Percentiles rank a stretch among this genome's conserved stretches.
phyloP scores from a whole-genome alignment of 2,888 invertebrate species.

The Pilophorus perplexus region DNA sequence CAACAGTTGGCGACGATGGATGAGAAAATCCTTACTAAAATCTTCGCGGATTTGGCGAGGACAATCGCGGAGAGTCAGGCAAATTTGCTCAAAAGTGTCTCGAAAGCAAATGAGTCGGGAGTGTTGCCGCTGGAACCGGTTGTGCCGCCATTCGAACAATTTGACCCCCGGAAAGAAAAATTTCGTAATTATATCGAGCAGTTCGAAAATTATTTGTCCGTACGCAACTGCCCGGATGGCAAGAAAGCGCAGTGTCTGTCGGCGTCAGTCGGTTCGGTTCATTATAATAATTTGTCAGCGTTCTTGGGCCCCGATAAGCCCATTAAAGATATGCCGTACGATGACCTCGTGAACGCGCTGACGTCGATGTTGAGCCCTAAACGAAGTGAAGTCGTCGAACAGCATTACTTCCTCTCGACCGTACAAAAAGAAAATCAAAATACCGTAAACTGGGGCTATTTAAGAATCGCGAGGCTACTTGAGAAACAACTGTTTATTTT shows the following conservation, averaged over 20 bases:
- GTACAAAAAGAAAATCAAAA: slow-evolving; percentile 25
- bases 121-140: neutral
- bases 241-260: slow-evolving; percentile 37
- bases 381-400: slow-evolving; percentile 31
- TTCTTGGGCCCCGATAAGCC: slow-evolving; percentile 11
- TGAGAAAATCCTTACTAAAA: neutral
- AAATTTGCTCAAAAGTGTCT: neutral
- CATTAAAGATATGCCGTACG: slow-evolving; percentile 19
- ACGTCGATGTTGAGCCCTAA: slow-evolving; percentile 20
- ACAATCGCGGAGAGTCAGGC: neutral
- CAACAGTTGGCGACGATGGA: slow-evolving; percentile 3
- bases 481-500: too few species aligned
- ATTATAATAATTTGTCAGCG: slow-evolving; percentile 31
- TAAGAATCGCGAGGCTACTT: too few species aligned
- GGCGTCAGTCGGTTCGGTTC: slow-evolving; percentile 32
- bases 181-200: slow-evolving; percentile 40
- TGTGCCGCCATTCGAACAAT: slow-evolving; percentile 41
- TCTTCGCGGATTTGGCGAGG: neutral
- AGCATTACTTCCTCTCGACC: slow-evolving; percentile 35
- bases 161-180: slow-evolving; percentile 39
- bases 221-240: slow-evolving; percentile 27
- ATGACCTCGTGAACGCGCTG: slow-evolving; percentile 14
- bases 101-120: neutral
- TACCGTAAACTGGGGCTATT: too few species aligned
- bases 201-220: slow-evolving; percentile 37